Evolutionary conservation across 2,797 vertebrate genomes (phyloP).

Genomic region (Mergus octosetaceus): DNA sequence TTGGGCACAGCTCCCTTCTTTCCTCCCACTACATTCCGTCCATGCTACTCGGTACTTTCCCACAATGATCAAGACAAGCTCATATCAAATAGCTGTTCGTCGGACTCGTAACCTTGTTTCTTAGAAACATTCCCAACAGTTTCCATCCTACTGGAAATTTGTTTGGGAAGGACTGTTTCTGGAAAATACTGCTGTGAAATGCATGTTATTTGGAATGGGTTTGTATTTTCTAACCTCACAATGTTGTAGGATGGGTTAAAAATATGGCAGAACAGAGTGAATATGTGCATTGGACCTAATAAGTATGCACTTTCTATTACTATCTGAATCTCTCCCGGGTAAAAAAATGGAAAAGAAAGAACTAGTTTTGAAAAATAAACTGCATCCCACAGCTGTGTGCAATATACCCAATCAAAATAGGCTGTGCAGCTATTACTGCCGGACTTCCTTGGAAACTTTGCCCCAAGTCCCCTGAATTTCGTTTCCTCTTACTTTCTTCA

Average conservation of each 20-base stretch:
- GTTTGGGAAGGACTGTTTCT: neutral
- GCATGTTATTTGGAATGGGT: neutral
- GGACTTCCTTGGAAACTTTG: neutral
- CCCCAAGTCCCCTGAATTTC: neutral
- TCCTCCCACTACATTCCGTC: no score
- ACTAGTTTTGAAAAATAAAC: neutral
- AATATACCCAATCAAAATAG: neutral
- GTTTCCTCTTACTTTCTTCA: neutral
- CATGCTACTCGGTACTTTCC: no score
- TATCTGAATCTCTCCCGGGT: neutral
- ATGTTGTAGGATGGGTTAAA: neutral
- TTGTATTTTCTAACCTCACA: neutral
- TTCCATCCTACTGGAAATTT: neutral
- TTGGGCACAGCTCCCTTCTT: no score
- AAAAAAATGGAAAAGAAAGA: neutral
- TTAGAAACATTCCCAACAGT: no score
- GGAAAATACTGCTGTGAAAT: slow-evolving; percentile 1
- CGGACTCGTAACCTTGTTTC: no score
- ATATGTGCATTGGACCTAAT: neutral
- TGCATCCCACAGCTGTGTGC: neutral
- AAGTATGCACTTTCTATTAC: neutral
- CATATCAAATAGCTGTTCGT: no score
- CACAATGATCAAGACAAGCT: no score
- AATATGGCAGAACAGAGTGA: neutral
- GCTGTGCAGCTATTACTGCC: neutral